A percentile compares a stretch with the other conserved stretches of the same genome.
Evolutionary conservation across 2,888 invertebrate genomes (phyloP).

Genomic region (Patella caerulea): DNA sequence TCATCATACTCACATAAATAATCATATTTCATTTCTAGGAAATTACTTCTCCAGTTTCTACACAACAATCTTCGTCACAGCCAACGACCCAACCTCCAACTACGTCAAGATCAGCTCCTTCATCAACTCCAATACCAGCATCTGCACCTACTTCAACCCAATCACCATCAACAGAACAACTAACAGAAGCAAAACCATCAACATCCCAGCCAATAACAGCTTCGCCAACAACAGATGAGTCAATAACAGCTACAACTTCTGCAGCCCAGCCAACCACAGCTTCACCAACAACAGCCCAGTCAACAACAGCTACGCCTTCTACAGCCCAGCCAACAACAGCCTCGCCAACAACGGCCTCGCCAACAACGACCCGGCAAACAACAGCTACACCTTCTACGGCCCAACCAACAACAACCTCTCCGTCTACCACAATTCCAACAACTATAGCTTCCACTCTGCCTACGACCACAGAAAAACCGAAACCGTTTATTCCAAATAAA

Average conservation of each 20-base stretch:
- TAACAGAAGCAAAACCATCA: not conserved
- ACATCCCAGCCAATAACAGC: not conserved
- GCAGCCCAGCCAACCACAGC: not conserved
- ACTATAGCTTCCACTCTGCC: not conserved
- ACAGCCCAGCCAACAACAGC: not conserved
- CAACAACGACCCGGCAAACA: not conserved
- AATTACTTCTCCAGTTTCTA: no score
- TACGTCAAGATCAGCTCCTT: not conserved
- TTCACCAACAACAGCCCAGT: not conserved
- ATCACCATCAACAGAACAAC: not conserved
- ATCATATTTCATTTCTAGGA: no score
- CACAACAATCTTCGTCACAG: no score
- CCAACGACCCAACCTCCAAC: not conserved
- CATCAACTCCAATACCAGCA: not conserved
- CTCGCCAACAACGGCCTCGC: not conserved
- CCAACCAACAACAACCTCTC: not conserved
- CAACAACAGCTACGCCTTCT: not conserved
- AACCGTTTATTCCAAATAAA: slow-evolving; percentile 9
- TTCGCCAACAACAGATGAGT: not conserved
- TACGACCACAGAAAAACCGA: not conserved
- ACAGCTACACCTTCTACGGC: not conserved
- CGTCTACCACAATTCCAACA: not conserved
- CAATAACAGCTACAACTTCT: not conserved
- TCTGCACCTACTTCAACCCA: not conserved
- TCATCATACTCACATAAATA: no score